These are phyloP conservation scores for Nomada ferruginata DNA, from an alignment of 2,888 invertebrate species.

Conservation along the genomic window DNA sequence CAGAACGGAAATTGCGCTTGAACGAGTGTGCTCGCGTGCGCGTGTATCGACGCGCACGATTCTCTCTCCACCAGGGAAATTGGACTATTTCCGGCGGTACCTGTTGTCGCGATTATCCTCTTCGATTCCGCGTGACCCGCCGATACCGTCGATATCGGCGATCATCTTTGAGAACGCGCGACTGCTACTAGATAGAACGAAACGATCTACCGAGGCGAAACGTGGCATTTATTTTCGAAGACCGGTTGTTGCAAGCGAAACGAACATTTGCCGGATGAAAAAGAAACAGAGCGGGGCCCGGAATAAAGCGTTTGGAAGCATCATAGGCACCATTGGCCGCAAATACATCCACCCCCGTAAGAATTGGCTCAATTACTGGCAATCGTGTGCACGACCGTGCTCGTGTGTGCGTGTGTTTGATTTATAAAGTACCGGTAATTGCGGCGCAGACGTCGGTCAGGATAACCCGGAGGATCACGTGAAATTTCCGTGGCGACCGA, in stretches of 20 bases:
- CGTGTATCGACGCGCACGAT: conserved; percentile 22
- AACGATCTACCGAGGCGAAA: neutral
- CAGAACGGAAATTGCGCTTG: conserved; percentile 67
- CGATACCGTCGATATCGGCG: neutral
- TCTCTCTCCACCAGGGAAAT: conserved; percentile 44
- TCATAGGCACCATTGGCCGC: conserved; percentile 66
- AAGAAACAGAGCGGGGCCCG: conserved; percentile 15
- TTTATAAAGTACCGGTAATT: conserved; percentile 82
- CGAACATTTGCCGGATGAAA: conserved; percentile 9
- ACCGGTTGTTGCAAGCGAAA: neutral
- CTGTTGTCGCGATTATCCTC: neutral
- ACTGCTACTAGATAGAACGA: neutral
- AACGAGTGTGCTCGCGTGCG: conserved; percentile 21
- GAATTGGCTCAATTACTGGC: conserved; percentile 82
- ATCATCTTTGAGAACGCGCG: neutral
- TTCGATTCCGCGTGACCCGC: neutral
- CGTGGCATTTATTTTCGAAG: neutral
- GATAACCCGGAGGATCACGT: conserved; percentile 79
- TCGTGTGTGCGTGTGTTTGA: conserved; percentile 69
- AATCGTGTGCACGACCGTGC: conserved; percentile 74
- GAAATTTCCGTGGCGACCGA: conserved; percentile 74
- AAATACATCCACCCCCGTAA: conserved; percentile 76
- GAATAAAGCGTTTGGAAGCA: conserved; percentile 51
- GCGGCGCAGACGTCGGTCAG: conserved; percentile 75
- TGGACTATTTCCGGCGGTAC: conserved; percentile 33